Base-by-base conservation (phyloP, 2,113 vertebrate species). In the Herpetotheres cachinnans region DNA sequence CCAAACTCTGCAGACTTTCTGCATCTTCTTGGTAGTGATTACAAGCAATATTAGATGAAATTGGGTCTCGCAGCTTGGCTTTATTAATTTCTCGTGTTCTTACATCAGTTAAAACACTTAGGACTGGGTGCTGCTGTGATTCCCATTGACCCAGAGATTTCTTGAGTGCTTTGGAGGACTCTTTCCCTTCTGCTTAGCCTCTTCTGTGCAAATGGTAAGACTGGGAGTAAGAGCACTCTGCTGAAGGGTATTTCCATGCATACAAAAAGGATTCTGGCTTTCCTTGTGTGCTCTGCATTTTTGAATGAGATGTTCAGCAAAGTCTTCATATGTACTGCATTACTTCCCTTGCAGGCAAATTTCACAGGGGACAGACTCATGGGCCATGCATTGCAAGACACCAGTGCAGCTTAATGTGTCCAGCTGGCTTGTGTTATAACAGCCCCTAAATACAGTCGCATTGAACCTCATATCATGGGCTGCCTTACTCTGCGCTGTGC, bases 31-130 rank as follows among this genome's bases (percentile, higher is more conserved):
- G 40, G 40, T 89, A 71, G 77, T 34, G 80, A 96, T 95, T 93
- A 94, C 56, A 61, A 69, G 86, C 58, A 69, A 27, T 82, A 89
- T 77, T 91, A 94, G 74, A 82, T 83, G 20, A 94, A 95, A 92
- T 81, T 70, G 79, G 56, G 83, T 94, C 89, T 91, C 6, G 8
- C 72, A 79, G 67, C 40, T 80, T 58, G 63, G 56, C 56, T 97
- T 91, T 88, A 94, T 92, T 95, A 90, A 89, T 96, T 95, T 94
- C 42, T 84, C 40, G 0, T 93, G 87, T 86, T 82, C 77, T 89
- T 90, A 88, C 73, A 91, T 95, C 58, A 59, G 80, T 72, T 95
- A 65, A 82, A 93, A 79, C 78, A 69, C 77, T 95, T 92, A 95
- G 52, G 56, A 66, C 42, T 89, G 78, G 65, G 34, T 66, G 81